Evolutionary conservation across 2,797 vertebrate genomes (phyloP).

Genomic region (Gymnopithys bicolor): DNA sequence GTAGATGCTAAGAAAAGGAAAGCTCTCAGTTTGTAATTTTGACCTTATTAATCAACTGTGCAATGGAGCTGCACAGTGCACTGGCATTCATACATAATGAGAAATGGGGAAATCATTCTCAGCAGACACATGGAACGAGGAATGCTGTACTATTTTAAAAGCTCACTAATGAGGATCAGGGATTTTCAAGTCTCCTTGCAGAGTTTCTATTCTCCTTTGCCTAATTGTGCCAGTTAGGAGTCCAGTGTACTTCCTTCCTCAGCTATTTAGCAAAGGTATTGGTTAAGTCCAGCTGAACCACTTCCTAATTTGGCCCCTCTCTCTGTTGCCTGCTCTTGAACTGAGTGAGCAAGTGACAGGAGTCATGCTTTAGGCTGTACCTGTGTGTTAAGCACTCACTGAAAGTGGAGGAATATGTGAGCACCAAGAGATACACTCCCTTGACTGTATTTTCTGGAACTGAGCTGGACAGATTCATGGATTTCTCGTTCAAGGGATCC

Average conservation of each 20-base stretch:
- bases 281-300: neutral
- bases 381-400: neutral
- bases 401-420: neutral
- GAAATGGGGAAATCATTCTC: slow-evolving; percentile 16
- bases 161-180: neutral
- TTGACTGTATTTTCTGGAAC: neutral
- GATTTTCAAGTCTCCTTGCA: neutral
- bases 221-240: neutral
- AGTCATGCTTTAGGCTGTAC: neutral
- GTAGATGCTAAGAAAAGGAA: slow-evolving; percentile 13
- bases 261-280: neutral
- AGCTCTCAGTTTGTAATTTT: slow-evolving; percentile 39
- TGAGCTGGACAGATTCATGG: neutral
- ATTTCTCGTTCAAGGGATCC: neutral
- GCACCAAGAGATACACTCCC: neutral
- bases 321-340: neutral
- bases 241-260: neutral
- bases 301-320: neutral
- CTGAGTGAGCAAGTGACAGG: neutral
- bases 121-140: neutral
- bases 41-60: slow-evolving; percentile 46
- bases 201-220: neutral
- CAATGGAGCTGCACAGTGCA: slow-evolving; percentile 24
- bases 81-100: slow-evolving; percentile 32
- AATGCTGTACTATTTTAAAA: slow-evolving; percentile 29